Base-by-base conservation (phyloP, 2,113 vertebrate species). In the Equus przewalskii region DNA sequence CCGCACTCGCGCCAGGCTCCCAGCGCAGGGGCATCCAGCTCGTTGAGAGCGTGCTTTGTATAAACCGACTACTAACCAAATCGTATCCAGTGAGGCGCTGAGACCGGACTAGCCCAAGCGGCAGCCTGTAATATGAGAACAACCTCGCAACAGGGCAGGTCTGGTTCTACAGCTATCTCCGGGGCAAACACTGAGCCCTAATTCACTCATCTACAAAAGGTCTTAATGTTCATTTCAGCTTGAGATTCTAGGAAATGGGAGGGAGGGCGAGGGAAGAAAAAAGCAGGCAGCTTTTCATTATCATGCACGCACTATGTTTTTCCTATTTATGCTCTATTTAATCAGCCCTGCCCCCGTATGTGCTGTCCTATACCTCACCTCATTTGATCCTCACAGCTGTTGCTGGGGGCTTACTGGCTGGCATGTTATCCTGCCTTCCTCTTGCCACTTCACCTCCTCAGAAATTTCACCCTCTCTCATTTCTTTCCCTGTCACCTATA, bases 281-380 rank as follows among this genome's bases (percentile, higher is more conserved):
- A 41, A 41, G 49, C 49, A 46, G 56, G 7, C 9, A n/a, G 18
- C 15, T 56, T 36, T 70, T 28, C 10, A 30, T 41, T 22, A 22
- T 18, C 49, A 15, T 2, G 49, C 6, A 30, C 10, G 56, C 58
- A n/a, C 56, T 24, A 4, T 0, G 19, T 9, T 73, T 80, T 85
- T 13, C 58, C 46, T 44, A 0, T 64, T 44, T 86, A 14, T 54
- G 36, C 28, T 44, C 15, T 24, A 19, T 60, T 24, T 41, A 28
- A 11, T 21, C 44, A 21, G 4, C 5, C 21, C 1, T 3, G 0
- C 2, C 4, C 11, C 12, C 3, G 0, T 3, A 33, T 21, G 9
- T 16, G 49, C 26, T 44, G n/a, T 41, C n/a, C 6, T 41, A 7
- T 26, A 2, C 3, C 15, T 21, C 4, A 44, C 28, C n/a, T 41